A percentile compares a stretch with the other conserved stretches of the same genome.
Conservation (phyloP, 2,888 invertebrate genomes). For the Agapostemon virescens region DNA sequence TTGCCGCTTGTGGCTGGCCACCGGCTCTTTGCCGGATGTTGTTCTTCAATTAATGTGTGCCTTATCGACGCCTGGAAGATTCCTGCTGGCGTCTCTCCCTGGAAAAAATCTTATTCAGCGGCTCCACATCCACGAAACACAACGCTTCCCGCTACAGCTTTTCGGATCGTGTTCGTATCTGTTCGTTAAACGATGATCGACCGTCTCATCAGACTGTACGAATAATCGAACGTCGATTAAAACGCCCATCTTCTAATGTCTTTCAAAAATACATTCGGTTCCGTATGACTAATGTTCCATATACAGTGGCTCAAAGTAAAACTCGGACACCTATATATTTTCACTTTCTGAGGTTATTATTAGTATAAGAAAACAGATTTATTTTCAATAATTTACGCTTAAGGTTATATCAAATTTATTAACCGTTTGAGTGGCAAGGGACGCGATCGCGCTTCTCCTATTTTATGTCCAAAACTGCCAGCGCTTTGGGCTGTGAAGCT, state of each 20-base stretch:
- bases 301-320: too few relatives aligned
- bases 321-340: too few relatives aligned
- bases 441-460: too few relatives aligned
- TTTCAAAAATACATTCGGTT: not conserved
- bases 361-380: too few relatives aligned
- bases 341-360: too few relatives aligned
- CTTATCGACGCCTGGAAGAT: conserved; percentile 55
- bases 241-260: not conserved
- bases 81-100: conserved; percentile 35
- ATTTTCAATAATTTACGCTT: too few relatives aligned
- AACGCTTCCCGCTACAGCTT: conserved; percentile 15
- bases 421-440: too few relatives aligned
- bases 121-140: conserved; percentile 29
- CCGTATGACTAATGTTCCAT: too few relatives aligned
- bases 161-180: conserved; percentile 10
- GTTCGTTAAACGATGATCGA: conserved; percentile 2
- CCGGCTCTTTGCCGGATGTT: conserved; percentile 58
- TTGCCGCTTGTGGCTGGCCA: conserved; percentile 13
- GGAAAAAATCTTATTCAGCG: conserved; percentile 57
- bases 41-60: conserved; percentile 63
- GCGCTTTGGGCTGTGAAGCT: too few relatives aligned
- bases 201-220: not conserved
- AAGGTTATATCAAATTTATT: too few relatives aligned
- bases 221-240: not conserved
- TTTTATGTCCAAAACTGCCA: too few relatives aligned